Evolutionary conservation across 2,797 vertebrate species (phyloP).

Genomic region (Melanotaenia nigrans): DNA sequence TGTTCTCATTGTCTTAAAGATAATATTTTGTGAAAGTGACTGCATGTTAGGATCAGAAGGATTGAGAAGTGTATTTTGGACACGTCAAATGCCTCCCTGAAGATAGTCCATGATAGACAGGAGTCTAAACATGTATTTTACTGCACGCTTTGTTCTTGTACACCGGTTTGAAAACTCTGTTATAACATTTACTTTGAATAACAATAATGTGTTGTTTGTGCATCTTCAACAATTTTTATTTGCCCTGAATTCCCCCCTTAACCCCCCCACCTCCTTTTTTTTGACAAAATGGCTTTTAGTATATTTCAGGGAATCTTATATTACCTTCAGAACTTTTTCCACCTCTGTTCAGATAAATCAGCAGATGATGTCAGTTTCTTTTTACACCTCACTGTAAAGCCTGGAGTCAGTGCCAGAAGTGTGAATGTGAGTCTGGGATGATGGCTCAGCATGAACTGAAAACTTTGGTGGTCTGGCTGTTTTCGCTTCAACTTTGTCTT

Average conservation of each 20-base stretch:
- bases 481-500: conserved; percentile 25
- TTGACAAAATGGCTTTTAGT: too few species aligned
- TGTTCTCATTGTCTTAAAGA: background rate
- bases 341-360: background rate
- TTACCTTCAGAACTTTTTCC: background rate
- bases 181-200: background rate
- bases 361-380: conserved; percentile 41
- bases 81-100: background rate
- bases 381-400: conserved; percentile 1
- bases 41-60: background rate
- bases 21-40: background rate
- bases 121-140: background rate
- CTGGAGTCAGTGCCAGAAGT: conserved; percentile 22
- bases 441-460: conserved; percentile 58
- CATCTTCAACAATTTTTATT: background rate
- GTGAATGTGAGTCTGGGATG: conserved; percentile 62
- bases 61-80: background rate
- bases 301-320: background rate
- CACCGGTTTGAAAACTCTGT: background rate
- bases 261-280: too few species aligned
- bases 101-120: background rate
- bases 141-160: background rate
- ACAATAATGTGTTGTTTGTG: background rate
- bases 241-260: too few species aligned
- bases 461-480: conserved; percentile 67